Conservation (phyloP, 2,113 vertebrate species). For the Labeo catla region DNA sequence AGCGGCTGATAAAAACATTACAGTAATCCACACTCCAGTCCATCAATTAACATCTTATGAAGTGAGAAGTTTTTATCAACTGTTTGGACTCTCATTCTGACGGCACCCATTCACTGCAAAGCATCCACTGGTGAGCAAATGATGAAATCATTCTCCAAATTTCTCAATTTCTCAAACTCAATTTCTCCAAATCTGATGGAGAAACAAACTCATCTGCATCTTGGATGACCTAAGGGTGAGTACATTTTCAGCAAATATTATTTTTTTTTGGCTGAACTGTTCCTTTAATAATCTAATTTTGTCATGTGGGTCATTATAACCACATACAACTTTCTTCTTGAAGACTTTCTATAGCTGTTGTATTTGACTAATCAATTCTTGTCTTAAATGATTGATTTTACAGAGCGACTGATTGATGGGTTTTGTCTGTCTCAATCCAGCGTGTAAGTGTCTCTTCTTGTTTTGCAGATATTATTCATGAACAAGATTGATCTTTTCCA, state of each 20-base stretch:
- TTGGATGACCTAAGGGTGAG: background rate
- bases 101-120: background rate
- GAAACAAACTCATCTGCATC: background rate
- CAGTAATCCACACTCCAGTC: no score
- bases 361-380: background rate
- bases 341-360: background rate
- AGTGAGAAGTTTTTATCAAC: no score
- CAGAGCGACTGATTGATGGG: background rate
- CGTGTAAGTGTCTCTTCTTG: background rate
- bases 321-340: background rate
- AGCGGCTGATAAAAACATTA: no score
- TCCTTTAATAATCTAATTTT: background rate
- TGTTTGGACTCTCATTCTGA: background rate
- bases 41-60: no score
- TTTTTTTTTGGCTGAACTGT: background rate
- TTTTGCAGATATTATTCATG: constrained; percentile 80
- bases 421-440: background rate
- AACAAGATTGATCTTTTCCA: constrained; percentile 84
- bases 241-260: background rate
- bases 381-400: background rate
- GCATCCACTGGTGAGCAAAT: background rate
- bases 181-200: background rate
- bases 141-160: no score
- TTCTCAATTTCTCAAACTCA: no score
- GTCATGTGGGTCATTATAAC: background rate